A percentile compares a stretch with the other conserved stretches of the same genome.
Evolutionary conservation across 2,888 invertebrate species (phyloP).

Genomic region (Drosophila helvetica): DNA sequence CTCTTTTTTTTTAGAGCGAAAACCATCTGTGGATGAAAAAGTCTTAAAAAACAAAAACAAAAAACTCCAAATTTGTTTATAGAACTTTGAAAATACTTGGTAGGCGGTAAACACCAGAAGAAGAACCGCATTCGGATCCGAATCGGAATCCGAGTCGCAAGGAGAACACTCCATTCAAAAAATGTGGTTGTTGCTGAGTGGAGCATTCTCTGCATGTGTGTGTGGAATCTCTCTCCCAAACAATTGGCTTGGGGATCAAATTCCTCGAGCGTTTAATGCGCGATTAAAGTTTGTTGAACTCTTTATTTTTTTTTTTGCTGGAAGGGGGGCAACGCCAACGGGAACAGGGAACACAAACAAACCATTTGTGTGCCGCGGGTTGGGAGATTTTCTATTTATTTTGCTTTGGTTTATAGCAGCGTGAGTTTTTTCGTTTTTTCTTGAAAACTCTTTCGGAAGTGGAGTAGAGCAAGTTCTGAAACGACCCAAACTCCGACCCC

Average conservation of each 20-base stretch:
- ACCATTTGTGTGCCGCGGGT: constrained; percentile 31
- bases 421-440: constrained; percentile 34
- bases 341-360: constrained; percentile 65
- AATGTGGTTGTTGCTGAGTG: constrained; percentile 3
- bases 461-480: background rate
- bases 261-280: constrained; percentile 56
- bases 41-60: background rate
- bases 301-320: background rate
- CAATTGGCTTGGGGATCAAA: constrained; percentile 7
- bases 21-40: constrained; percentile 22
- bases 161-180: constrained; percentile 2
- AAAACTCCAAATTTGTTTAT: constrained; percentile 13
- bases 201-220: background rate
- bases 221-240: constrained; percentile 23
- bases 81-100: background rate
- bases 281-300: constrained; percentile 75
- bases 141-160: background rate
- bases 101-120: constrained; percentile 1
- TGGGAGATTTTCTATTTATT: constrained; percentile 43
- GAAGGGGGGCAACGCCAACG: background rate
- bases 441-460: constrained; percentile 24
- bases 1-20: background rate
- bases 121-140: background rate
- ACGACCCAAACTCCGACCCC: background rate
- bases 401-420: constrained; percentile 44